Conservation (phyloP, 2,797 vertebrate genomes). For the Botia kubotai region DNA sequence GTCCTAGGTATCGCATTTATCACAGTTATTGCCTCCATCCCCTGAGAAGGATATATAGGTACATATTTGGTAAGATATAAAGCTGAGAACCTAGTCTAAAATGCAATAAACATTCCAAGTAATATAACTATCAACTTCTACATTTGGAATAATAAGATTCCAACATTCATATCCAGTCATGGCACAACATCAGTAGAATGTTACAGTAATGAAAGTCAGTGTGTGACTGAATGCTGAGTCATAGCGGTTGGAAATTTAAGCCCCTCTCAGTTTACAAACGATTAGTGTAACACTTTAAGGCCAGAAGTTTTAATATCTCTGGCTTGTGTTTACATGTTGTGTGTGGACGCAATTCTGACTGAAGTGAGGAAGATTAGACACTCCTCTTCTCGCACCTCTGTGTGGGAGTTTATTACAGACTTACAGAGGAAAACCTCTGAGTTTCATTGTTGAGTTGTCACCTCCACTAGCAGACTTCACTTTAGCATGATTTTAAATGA, state of each 20-base stretch:
- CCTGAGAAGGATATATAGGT: background rate
- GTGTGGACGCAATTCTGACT: constrained; percentile 12
- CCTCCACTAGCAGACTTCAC: background rate
- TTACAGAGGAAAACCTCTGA: background rate
- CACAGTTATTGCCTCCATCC: background rate
- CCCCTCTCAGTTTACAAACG: background rate
- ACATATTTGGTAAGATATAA: no score
- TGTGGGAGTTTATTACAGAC: constrained; percentile 34
- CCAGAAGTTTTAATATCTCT: constrained; percentile 6
- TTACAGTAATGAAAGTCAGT: background rate
- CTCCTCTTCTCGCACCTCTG: constrained; percentile 21
- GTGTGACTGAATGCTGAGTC: background rate
- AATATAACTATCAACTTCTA: background rate
- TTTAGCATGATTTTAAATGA: constrained; percentile 4
- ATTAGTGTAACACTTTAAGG: background rate
- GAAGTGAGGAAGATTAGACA: constrained; percentile 31
- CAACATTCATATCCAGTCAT: background rate
- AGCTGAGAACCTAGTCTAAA: background rate
- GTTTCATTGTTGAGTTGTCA: background rate
- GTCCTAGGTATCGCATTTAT: no score
- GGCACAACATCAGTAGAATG: background rate
- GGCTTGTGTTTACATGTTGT: constrained; percentile 3
- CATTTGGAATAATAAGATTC: background rate
- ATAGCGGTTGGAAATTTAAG: background rate
- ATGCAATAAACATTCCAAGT: background rate